Conservation (phyloP, 1,140 invertebrate genomes). For the Batillaria attramentaria region DNA sequence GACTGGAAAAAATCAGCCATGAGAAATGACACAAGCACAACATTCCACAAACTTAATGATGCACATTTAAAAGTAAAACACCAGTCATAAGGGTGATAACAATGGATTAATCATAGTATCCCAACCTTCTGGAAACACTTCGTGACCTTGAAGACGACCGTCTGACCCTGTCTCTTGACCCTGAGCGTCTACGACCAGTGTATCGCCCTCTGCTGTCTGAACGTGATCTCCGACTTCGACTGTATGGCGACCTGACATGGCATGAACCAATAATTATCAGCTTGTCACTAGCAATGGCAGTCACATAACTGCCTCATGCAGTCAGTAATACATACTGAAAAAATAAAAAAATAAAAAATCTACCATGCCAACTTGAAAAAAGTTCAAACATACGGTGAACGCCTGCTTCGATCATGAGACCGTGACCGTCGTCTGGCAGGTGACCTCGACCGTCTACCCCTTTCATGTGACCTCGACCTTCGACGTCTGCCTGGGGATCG, state of each 20-base stretch:
- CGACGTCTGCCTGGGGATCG: not conserved
- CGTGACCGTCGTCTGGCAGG: slow-evolving; percentile 4
- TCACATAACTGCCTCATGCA: too few species aligned
- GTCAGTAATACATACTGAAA: too few species aligned
- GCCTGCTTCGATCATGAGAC: slow-evolving; percentile 5
- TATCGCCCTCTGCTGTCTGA: not conserved
- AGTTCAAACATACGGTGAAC: slow-evolving; percentile 1
- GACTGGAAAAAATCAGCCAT: too few species aligned
- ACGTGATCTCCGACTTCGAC: not conserved
- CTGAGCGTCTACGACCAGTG: not conserved
- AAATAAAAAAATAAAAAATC: too few species aligned
- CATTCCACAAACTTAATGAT: too few species aligned
- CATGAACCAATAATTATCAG: too few species aligned
- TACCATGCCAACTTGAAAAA: not conserved
- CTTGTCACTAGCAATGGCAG: too few species aligned
- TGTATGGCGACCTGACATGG: too few species aligned
- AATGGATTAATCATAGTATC: not conserved
- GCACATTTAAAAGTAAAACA: too few species aligned
- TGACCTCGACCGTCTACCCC: slow-evolving; percentile 20
- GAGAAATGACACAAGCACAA: too few species aligned
- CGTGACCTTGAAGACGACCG: slow-evolving; percentile 8
- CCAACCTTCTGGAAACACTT: slow-evolving; percentile 12
- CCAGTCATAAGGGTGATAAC: too few species aligned
- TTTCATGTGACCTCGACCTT: slow-evolving; percentile 21
- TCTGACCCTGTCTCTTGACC: not conserved